These are phyloP conservation scores for Eupristina koningsbergeri DNA, from an alignment of 1,140 invertebrate genomes.

Conservation along the genomic window DNA sequence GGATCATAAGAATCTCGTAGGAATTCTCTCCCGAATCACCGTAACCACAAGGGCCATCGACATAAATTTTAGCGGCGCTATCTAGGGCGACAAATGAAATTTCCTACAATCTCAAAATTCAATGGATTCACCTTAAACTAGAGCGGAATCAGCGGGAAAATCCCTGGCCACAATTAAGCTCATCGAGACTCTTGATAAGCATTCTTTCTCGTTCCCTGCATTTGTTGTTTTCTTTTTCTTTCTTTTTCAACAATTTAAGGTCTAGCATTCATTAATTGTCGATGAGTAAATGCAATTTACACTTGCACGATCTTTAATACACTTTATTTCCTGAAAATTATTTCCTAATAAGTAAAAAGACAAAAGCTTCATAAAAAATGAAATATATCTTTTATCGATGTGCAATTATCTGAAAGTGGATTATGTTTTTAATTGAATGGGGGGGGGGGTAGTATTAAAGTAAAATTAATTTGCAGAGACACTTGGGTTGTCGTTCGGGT, in stretches of 20 bases:
- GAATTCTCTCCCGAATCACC: not conserved
- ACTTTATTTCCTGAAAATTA: not conserved
- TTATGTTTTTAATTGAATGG: not conserved
- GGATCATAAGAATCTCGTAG: slow-evolving; percentile 14
- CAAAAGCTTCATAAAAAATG: not conserved
- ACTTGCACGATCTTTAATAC: not conserved
- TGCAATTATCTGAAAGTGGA: not conserved
- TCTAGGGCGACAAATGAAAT: slow-evolving; percentile 46
- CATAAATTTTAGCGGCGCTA: slow-evolving; percentile 38
- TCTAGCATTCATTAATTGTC: not conserved
- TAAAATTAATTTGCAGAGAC: too few relatives aligned
- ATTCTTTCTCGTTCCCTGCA: not conserved
- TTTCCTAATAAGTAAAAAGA: not conserved
- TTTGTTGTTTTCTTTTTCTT: not conserved
- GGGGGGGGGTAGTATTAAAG: too few relatives aligned
- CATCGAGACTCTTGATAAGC: slow-evolving; percentile 16
- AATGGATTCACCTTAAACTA: slow-evolving; percentile 22
- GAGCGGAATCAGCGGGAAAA: slow-evolving; percentile 16
- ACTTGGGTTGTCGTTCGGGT: too few relatives aligned
- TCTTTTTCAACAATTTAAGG: not conserved
- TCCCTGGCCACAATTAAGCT: slow-evolving; percentile 33
- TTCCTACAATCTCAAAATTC: slow-evolving; percentile 45
- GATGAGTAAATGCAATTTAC: slow-evolving; percentile 3
- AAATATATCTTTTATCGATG: not conserved
- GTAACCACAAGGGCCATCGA: not conserved